A percentile compares a stretch with the other conserved stretches of the same genome.
These are phyloP conservation scores for Ctenomys sociabilis DNA, from an alignment of 2,113 vertebrate genomes.

Conservation along the genomic window DNA sequence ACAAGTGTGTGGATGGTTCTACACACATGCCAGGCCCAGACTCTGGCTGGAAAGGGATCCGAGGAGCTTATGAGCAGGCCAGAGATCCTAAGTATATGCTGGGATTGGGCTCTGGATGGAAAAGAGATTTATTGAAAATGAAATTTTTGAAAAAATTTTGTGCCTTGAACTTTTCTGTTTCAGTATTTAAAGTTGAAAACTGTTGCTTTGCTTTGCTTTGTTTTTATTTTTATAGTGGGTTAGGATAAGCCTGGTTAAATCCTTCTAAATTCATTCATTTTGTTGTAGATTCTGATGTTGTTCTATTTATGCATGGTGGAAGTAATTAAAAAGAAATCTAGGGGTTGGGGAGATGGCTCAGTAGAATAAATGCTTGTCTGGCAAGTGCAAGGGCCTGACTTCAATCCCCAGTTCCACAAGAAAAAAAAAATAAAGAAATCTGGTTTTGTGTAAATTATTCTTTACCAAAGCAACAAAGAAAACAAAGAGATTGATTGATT, in stretches of 20 bases:
- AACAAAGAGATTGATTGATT: not conserved
- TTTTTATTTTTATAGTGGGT: not conserved
- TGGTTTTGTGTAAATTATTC: not conserved
- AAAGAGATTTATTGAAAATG: not conserved
- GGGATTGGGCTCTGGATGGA: no score
- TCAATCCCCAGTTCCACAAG: no score
- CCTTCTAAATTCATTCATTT: not conserved
- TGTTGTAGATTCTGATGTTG: not conserved
- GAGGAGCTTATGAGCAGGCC: no score
- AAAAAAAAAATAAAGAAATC: no score
- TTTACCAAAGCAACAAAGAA: not conserved
- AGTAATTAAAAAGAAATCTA: not conserved
- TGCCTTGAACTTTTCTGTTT: slow-evolving; percentile 50
- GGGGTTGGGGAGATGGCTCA: no score
- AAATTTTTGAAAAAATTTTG: not conserved
- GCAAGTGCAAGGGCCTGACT: no score
- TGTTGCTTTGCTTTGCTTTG: not conserved
- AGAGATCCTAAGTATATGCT: no score
- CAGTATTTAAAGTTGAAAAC: not conserved
- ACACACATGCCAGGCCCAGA: no score
- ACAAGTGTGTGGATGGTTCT: no score
- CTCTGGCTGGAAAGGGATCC: no score
- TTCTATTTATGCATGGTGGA: not conserved
- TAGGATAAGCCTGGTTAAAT: not conserved
- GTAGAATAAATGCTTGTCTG: no score